Evolutionary conservation across 2,888 invertebrate species (phyloP).

Genomic region (Stramonita haemastoma): DNA sequence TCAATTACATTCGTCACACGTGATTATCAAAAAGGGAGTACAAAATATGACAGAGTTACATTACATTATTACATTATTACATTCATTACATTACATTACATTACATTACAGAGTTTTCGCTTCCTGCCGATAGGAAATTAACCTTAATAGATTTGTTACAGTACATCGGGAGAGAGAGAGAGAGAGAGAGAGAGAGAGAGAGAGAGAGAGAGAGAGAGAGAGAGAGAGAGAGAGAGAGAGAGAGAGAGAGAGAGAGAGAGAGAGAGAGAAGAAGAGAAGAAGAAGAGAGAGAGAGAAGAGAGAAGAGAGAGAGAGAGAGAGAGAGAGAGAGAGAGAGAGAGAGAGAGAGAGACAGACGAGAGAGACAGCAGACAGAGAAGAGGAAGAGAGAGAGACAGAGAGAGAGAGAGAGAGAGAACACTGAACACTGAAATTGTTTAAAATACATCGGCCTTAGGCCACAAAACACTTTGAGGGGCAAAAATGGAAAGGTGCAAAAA

Average conservation of each 20-base stretch:
- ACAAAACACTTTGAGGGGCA: no score
- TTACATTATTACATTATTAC: no score
- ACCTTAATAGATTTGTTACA: no score
- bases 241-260: neutral
- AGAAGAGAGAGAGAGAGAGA: neutral
- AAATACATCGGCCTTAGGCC: no score
- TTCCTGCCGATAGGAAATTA: no score
- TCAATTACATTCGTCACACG: no score
- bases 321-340: slow-evolving; percentile 5
- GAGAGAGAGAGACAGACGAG: neutral
- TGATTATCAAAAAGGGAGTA: no score
- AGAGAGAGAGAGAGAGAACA: slow-evolving; percentile 20
- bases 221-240: neutral
- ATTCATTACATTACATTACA: no score
- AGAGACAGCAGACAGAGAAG: neutral
- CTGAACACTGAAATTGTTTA: no score
- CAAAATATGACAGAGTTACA: no score
- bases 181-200: slow-evolving; percentile 13
- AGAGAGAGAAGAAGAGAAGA: neutral
- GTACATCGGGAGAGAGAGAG: neutral
- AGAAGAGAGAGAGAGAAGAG: neutral
- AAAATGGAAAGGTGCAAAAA: no score
- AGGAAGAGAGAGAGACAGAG: slow-evolving; percentile 11
- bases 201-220: neutral
- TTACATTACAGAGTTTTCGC: no score